phyloP scores from a whole-genome alignment of 2,113 vertebrate species.

The Peromyscus leucopus region DNA sequence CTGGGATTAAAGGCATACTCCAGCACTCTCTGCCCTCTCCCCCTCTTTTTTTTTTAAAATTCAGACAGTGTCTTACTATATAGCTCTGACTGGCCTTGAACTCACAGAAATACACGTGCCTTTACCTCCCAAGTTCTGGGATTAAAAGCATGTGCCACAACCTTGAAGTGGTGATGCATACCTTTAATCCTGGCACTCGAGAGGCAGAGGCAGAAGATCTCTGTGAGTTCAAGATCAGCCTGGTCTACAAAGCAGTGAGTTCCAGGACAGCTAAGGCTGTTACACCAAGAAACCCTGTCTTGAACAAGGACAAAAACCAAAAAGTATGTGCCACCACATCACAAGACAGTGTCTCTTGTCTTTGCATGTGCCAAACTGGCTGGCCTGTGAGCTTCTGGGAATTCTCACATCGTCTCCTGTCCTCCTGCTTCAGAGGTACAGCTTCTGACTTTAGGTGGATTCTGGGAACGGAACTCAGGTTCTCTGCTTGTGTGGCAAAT shows the following conservation, averaged over 20 bases:
- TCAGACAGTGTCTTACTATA: background rate
- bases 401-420: background rate
- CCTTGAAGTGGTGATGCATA: background rate
- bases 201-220: background rate
- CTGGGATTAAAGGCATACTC: background rate
- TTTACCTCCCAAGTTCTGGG: background rate
- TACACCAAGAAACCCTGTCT: background rate
- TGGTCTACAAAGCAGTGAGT: background rate
- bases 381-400: background rate
- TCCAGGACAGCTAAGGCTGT: background rate
- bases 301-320: background rate
- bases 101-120: background rate
- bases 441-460: background rate
- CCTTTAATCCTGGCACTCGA: background rate
- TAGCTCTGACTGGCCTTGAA: background rate
- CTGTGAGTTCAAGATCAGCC: background rate
- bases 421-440: background rate
- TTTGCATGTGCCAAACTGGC: background rate
- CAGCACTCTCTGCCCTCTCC: background rate
- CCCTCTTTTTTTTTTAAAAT: background rate
- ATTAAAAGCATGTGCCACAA: background rate
- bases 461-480: background rate
- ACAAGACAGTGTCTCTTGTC: background rate
- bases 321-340: background rate
- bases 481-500: background rate